Conservation (phyloP, 2,888 invertebrate species). For the Boloria euphrosyne region DNA sequence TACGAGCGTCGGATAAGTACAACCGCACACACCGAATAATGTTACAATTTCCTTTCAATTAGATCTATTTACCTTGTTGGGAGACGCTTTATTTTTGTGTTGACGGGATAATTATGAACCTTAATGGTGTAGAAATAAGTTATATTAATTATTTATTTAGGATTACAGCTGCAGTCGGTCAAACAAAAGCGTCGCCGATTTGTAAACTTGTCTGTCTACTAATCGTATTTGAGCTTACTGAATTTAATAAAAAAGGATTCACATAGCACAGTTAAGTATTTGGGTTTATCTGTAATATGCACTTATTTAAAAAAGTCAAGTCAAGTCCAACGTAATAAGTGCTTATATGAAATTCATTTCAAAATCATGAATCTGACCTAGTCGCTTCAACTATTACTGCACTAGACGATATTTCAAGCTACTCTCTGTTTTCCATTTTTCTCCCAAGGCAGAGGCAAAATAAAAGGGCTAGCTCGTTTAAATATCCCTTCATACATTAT, state of each 20-base stretch:
- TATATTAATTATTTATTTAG: not conserved
- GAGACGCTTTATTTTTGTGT: slow-evolving; percentile 35
- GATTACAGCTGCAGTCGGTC: slow-evolving; percentile 21
- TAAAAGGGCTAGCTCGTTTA: not conserved
- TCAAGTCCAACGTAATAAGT: too few relatives aligned
- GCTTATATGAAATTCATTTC: too few relatives aligned
- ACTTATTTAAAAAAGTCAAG: too few relatives aligned
- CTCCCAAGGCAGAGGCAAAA: too few relatives aligned
- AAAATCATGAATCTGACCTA: too few relatives aligned
- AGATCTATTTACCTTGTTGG: slow-evolving; percentile 51
- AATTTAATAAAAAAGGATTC: not conserved
- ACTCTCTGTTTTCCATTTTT: too few relatives aligned
- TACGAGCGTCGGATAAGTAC: slow-evolving; percentile 50
- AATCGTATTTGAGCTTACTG: slow-evolving; percentile 36
- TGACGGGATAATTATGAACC: slow-evolving; percentile 7
- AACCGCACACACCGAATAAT: slow-evolving; percentile 59
- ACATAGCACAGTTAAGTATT: not conserved
- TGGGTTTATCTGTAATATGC: not conserved
- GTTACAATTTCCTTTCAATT: slow-evolving; percentile 73
- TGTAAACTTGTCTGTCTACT: slow-evolving; percentile 40
- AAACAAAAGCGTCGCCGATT: slow-evolving; percentile 45
- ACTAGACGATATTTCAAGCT: too few relatives aligned
- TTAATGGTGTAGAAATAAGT: not conserved
- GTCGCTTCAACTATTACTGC: too few relatives aligned
- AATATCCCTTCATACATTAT: slow-evolving; percentile 9